Evolutionary conservation across 2,888 invertebrate species (phyloP).

Genomic region (Lycocerus yunnanus): DNA sequence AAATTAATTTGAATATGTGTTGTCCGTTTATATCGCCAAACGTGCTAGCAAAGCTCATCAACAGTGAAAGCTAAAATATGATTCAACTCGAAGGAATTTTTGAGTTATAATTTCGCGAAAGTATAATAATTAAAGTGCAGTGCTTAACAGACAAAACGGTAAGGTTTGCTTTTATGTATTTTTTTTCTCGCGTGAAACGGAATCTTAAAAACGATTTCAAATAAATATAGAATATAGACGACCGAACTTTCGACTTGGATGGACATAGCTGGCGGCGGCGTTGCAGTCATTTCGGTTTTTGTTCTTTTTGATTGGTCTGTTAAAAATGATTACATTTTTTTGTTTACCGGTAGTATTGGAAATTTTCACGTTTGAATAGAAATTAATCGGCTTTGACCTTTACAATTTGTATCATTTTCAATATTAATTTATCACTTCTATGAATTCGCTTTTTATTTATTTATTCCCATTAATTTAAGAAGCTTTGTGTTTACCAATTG

Average conservation of each 20-base stretch:
- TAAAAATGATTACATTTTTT: background rate
- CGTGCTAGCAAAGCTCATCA: background rate
- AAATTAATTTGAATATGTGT: constrained; percentile 13
- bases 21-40: background rate
- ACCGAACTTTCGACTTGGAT: background rate
- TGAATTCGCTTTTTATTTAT: background rate
- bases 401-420: background rate
- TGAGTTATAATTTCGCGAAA: background rate
- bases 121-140: background rate
- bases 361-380: background rate
- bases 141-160: background rate
- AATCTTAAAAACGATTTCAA: background rate
- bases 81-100: background rate
- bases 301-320: background rate
- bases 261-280: background rate
- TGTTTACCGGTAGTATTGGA: background rate
- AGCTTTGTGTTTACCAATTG: background rate
- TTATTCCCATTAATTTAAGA: background rate
- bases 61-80: background rate
- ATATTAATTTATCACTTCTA: background rate
- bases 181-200: background rate
- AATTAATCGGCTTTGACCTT: background rate
- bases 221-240: background rate
- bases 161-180: background rate
- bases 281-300: background rate